Conservation (phyloP, 2,888 invertebrate genomes). For the Rhaphigaster nebulosa region DNA sequence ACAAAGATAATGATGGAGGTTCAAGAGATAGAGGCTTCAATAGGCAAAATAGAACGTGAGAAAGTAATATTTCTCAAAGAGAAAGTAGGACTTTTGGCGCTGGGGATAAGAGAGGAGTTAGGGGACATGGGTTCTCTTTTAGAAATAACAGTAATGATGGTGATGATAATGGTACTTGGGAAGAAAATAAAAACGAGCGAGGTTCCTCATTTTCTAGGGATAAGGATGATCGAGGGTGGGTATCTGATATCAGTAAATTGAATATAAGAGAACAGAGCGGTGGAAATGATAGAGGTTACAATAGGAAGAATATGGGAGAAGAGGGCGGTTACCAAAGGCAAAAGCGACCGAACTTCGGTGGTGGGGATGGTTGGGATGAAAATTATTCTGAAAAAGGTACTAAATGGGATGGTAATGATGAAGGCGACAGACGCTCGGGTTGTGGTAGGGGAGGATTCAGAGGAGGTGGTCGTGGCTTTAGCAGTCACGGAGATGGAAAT, state of each 20-base stretch:
- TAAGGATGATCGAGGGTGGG: neutral
- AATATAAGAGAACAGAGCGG: neutral
- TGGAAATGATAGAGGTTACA: neutral
- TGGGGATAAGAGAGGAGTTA: neutral
- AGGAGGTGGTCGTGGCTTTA: constrained; percentile 58
- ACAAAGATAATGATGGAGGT: neutral
- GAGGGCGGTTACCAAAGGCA: constrained; percentile 11
- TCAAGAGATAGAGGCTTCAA: constrained; percentile 1
- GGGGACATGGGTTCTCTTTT: neutral
- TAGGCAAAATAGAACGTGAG: neutral
- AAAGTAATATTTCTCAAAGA: neutral
- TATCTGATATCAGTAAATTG: neutral
- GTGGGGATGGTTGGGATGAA: neutral
- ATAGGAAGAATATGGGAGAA: neutral
- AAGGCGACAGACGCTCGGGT: neutral
- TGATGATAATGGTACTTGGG: neutral
- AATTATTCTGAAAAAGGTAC: neutral
- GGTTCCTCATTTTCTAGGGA: neutral
- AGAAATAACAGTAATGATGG: neutral
- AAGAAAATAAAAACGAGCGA: neutral
- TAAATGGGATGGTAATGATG: neutral
- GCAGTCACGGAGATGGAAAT: too few relatives aligned
- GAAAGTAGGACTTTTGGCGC: neutral
- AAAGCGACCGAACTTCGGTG: neutral
- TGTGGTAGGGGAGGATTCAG: constrained; percentile 46